These are phyloP conservation scores for Nematolebias whitei DNA, from an alignment of 2,113 vertebrate species.

Conservation along the genomic window DNA sequence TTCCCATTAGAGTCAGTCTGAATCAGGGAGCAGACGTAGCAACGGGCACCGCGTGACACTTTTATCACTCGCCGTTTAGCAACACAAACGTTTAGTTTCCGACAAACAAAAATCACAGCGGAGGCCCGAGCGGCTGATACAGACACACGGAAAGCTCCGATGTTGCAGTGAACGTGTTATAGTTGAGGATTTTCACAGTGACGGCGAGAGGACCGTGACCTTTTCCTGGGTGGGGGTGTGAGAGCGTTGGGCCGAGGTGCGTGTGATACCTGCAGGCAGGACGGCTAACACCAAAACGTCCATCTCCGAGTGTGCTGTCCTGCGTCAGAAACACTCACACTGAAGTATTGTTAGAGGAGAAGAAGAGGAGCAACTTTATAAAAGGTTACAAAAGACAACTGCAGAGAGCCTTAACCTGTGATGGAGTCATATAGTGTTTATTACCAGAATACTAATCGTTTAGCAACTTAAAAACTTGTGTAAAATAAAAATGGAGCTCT, in stretches of 20 bases:
- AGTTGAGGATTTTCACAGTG: constrained; percentile 55
- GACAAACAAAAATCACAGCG: constrained; percentile 62
- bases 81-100: constrained; percentile 69
- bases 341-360: background rate
- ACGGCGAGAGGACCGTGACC: constrained; percentile 64
- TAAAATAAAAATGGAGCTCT: too few species aligned
- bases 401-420: background rate
- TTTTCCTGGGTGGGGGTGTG: constrained; percentile 55
- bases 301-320: constrained; percentile 36
- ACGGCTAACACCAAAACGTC: background rate
- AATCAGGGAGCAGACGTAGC: constrained; percentile 71
- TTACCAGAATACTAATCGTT: too few species aligned
- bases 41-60: constrained; percentile 49
- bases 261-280: constrained; percentile 55
- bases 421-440: too few species aligned
- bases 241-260: constrained; percentile 36
- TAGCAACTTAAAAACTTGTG: too few species aligned
- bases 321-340: constrained; percentile 7
- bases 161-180: constrained; percentile 41
- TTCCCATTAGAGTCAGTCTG: constrained; percentile 81
- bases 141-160: background rate
- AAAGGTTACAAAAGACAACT: background rate
- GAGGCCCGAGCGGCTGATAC: background rate
- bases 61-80: constrained; percentile 59
- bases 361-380: background rate